phyloP scores from a whole-genome alignment of 1,140 invertebrate genomes.

The Ceratitis capitata region DNA sequence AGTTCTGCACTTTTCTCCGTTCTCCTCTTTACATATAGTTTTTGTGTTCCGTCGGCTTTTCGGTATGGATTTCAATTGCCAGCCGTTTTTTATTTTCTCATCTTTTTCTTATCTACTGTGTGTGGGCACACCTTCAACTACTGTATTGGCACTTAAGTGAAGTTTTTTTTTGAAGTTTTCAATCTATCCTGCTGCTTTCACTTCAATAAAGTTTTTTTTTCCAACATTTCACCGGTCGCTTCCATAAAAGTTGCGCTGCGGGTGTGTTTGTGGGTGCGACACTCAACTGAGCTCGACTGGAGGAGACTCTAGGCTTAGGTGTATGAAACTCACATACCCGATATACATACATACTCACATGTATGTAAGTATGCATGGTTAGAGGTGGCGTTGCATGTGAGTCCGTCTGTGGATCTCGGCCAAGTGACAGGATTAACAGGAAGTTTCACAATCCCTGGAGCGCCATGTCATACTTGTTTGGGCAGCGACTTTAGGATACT shows the following conservation, averaged over 20 bases:
- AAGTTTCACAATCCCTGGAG: slow-evolving; percentile 62
- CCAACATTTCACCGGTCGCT: not conserved
- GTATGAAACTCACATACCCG: not conserved
- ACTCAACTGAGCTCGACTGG: not conserved
- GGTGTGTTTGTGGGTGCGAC: not conserved
- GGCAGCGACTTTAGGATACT: slow-evolving; percentile 13
- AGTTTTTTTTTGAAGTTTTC: not conserved
- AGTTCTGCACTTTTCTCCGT: too few relatives aligned
- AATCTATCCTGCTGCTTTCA: slow-evolving; percentile 1
- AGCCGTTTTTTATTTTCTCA: not conserved
- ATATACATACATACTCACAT: not conserved
- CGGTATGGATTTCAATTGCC: slow-evolving; percentile 27
- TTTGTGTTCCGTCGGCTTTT: too few relatives aligned
- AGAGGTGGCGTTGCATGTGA: not conserved
- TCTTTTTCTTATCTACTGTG: not conserved
- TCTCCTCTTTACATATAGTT: too few relatives aligned
- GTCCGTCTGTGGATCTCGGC: not conserved
- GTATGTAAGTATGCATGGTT: not conserved
- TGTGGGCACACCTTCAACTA: not conserved
- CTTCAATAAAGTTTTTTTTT: not conserved
- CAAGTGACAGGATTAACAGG: slow-evolving; percentile 64
- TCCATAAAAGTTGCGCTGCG: slow-evolving; percentile 7
- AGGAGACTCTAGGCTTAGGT: slow-evolving; percentile 1
- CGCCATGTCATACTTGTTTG: slow-evolving; percentile 25
- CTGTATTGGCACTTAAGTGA: not conserved